phyloP scores from a whole-genome alignment of 2,797 vertebrate genomes.

The Craterocephalus amniculus region DNA sequence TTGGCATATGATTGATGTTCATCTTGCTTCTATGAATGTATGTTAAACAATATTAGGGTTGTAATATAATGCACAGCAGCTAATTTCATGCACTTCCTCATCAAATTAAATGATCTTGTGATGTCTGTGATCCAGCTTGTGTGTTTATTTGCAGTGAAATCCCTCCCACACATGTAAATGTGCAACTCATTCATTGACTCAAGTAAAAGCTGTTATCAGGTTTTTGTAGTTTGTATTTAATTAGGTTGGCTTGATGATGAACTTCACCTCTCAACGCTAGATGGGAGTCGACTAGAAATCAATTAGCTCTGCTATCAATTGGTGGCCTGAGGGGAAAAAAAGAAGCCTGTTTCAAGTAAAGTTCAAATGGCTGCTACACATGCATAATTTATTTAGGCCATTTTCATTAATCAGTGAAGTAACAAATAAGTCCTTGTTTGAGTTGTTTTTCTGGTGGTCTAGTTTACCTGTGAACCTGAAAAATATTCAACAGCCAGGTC shows the following conservation, averaged over 20 bases:
- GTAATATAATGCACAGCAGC: slow-evolving; percentile 19
- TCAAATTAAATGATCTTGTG: not conserved
- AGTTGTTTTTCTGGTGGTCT: not conserved
- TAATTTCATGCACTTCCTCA: slow-evolving; percentile 12
- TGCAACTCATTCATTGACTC: slow-evolving; percentile 10
- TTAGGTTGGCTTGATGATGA: slow-evolving; percentile 48
- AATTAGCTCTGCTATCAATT: slow-evolving; percentile 12
- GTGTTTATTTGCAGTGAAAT: slow-evolving; percentile 38
- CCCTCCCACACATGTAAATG: slow-evolving; percentile 34
- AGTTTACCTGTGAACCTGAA: slow-evolving; percentile 10
- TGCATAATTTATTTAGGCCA: not conserved
- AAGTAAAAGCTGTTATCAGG: slow-evolving; percentile 26
- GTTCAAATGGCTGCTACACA: not conserved
- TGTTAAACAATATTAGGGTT: slow-evolving; percentile 23
- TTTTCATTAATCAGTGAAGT: slow-evolving; percentile 1
- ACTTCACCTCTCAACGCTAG: slow-evolving; percentile 38
- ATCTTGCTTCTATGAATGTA: slow-evolving; percentile 24
- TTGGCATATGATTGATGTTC: slow-evolving; percentile 28
- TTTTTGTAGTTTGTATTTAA: not conserved
- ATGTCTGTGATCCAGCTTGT: slow-evolving; percentile 4
- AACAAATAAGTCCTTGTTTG: not conserved
- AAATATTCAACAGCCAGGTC: slow-evolving; percentile 10
- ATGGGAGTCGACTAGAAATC: slow-evolving; percentile 15
- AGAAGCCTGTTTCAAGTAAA: not conserved
- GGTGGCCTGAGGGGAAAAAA: slow-evolving; percentile 5